phyloP scores from a whole-genome alignment of 1,140 invertebrate species.

The Sitophilus oryzae region DNA sequence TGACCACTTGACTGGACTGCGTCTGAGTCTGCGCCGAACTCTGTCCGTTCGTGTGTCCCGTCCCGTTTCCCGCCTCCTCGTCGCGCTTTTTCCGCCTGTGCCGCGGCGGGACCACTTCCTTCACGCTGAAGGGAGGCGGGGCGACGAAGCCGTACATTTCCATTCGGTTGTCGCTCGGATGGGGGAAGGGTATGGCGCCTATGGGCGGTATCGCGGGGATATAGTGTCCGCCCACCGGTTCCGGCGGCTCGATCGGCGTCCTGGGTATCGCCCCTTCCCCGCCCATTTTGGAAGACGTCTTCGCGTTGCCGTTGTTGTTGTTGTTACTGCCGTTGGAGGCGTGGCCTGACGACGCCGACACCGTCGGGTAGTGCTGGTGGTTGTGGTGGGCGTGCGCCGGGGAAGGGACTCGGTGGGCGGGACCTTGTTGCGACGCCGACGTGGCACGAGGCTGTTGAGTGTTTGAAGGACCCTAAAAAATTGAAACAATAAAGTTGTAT shows the following conservation, averaged over 20 bases:
- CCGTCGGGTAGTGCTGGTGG: constrained; percentile 1
- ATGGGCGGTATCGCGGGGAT: constrained; percentile 6
- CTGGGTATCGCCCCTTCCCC: constrained; percentile 1
- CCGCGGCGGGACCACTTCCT: constrained; percentile 35
- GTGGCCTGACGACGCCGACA: not conserved
- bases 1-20: constrained; percentile 8
- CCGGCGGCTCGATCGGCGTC: constrained; percentile 1
- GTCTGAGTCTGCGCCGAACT: constrained; percentile 15
- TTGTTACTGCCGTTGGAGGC: not conserved
- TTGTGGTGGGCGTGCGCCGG: not conserved
- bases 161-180: constrained; percentile 2
- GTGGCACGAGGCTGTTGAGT: not conserved
- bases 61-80: constrained; percentile 36
- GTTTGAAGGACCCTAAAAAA: not conserved
- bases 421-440: not conserved
- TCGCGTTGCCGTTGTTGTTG: not conserved
- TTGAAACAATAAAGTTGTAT: too few species aligned
- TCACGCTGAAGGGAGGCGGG: constrained; percentile 10
- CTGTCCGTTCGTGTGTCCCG: not conserved
- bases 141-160: constrained; percentile 1
- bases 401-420: not conserved
- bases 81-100: constrained; percentile 47
- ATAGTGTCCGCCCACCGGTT: not conserved
- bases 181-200: not conserved
- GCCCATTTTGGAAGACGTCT: constrained; percentile 18